Evolutionary conservation across 2,888 invertebrate species (phyloP).

Genomic region (Macrophya annulata): DNA sequence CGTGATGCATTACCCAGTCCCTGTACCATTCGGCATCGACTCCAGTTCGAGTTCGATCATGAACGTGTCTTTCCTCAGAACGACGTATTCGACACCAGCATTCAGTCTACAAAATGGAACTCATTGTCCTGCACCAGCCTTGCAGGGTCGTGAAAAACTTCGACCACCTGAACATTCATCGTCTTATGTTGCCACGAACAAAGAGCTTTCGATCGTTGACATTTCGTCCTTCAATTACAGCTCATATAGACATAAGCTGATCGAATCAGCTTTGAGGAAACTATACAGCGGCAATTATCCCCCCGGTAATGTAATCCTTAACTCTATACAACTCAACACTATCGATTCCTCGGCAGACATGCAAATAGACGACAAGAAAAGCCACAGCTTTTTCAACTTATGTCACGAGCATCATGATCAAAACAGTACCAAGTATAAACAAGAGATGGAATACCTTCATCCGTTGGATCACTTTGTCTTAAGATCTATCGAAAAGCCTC

Average conservation of each 20-base stretch:
- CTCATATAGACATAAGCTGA: conserved; percentile 69
- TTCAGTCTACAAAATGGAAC: conserved; percentile 50
- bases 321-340: conserved; percentile 73
- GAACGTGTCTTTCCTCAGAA: conserved; percentile 61
- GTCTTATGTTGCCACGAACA: conserved; percentile 64
- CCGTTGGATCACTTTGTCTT: conserved; percentile 73
- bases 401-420: conserved; percentile 66
- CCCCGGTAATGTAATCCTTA: conserved; percentile 74
- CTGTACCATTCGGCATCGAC: conserved; percentile 60
- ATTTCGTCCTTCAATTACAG: conserved; percentile 70
- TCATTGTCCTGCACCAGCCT: background rate
- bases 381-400: conserved; percentile 70
- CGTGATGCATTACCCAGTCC: conserved; percentile 69
- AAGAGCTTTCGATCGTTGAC: conserved; percentile 66
- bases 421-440: conserved; percentile 58
- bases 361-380: conserved; percentile 61
- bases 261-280: conserved; percentile 69
- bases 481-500: conserved; percentile 59
- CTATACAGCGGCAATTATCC: conserved; percentile 71
- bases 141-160: conserved; percentile 52
- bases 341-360: conserved; percentile 60
- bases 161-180: conserved; percentile 64
- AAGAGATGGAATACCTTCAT: conserved; percentile 64
- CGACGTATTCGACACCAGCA: conserved; percentile 66
- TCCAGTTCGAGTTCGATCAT: conserved; percentile 68